Evolutionary conservation across 2,797 vertebrate genomes (phyloP), one percentile per base, ranked within the genome.

Genomic region (Lindbergichthys nudifrons): DNA sequence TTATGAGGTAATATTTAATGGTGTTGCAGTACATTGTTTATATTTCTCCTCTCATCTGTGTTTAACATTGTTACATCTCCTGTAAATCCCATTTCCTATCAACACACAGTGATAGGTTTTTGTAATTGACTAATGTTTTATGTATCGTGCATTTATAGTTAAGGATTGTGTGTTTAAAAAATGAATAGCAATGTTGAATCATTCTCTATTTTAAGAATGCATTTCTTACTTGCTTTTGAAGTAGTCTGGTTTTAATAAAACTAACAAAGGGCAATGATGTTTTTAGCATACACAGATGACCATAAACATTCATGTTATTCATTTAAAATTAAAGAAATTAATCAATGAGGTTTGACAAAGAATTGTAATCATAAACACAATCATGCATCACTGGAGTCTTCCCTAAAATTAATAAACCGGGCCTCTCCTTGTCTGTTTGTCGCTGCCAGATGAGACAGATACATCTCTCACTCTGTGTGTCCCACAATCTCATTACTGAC

Each of bases 401-500:
- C 13, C 32, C 60, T 30, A 65, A 45, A 76, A 56, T 57, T 36
- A 58, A 63, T 61, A 0, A 62, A 69, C 53, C 1, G 2, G 13
- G 58, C 60, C 46, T 73, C 42, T 71, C 64, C 47, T 65, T 45
- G 9, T 41, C 30, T 47, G 50, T 67, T 16, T 60, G 66, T 79
- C 80, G 75, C 67, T 86, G 71, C 71, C 79, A 88, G 77, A 85
- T 77, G 66, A 87, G 77, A 82, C 71, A 72, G 73, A 81, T 84
- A 79, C 67, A 70, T 82, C 87, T 90, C 70, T 85, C 80, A 65
- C 67, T 62, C 75, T 61, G 63, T 83, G 70, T 79, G 78, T 87
- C 81, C 78, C 66, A 73, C 83, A 87, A 85, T 90, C 89, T 92
- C 88, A 93, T 93, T 89, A 90, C 89, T 86, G 88, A 90, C 90